A percentile compares a stretch with the other conserved stretches of the same genome.
These are phyloP conservation scores for Drosophila punjabiensis DNA, from an alignment of 1,140 invertebrate species.

Conservation along the genomic window DNA sequence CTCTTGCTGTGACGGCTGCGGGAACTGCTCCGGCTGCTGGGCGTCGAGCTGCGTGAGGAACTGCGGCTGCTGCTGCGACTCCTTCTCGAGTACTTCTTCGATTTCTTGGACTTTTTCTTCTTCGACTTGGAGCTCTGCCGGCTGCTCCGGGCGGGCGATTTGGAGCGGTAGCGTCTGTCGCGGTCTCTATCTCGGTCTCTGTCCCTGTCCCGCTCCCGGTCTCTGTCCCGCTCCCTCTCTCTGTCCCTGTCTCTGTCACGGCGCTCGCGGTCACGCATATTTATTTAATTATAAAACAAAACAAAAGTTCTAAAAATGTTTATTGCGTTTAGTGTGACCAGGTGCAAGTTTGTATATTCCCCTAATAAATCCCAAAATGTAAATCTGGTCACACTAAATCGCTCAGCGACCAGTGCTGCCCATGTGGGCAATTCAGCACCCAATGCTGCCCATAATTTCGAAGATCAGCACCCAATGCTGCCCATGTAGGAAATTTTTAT, in stretches of 20 bases:
- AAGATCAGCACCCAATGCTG: too few species aligned
- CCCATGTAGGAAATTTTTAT: too few species aligned
- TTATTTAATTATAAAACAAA: not conserved
- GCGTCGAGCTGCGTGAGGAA: conserved; percentile 61
- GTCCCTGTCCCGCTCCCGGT: conserved; percentile 56
- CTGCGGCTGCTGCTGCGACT: conserved; percentile 75
- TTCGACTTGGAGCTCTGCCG: conserved; percentile 67
- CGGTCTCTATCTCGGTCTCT: conserved; percentile 55
- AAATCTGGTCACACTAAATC: too few species aligned
- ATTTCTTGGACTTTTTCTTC: conserved; percentile 80
- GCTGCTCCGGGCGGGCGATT: conserved; percentile 60
- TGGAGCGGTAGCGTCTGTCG: conserved; percentile 67
- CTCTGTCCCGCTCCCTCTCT: conserved; percentile 56
- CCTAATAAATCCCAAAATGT: too few species aligned
- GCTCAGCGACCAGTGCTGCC: too few species aligned
- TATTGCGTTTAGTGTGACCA: too few species aligned
- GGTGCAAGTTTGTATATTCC: too few species aligned
- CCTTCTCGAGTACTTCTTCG: conserved; percentile 70
- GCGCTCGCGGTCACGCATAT: conserved; percentile 54
- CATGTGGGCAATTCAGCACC: too few species aligned
- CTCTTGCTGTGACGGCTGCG: conserved; percentile 71
- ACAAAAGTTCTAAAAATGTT: not conserved
- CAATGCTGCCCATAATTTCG: too few species aligned
- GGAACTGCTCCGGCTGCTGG: conserved; percentile 64
- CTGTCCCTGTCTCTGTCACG: conserved; percentile 61